Evolutionary conservation across 2,888 invertebrate genomes (phyloP).

Genomic region (Cantharis rufa): DNA sequence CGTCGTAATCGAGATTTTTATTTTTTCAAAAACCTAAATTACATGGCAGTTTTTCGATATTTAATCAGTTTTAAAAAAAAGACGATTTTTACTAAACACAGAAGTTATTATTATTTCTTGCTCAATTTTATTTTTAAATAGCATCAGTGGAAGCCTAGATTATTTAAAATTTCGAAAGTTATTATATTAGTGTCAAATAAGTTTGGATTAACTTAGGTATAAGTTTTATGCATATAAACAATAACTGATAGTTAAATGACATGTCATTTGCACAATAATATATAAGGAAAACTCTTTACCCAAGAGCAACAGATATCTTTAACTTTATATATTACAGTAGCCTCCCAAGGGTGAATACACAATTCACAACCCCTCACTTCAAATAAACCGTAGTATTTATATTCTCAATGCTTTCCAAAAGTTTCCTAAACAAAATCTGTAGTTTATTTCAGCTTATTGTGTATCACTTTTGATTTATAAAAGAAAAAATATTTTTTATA

Average conservation of each 20-base stretch:
- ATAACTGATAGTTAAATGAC: neutral
- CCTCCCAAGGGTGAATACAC: conserved; percentile 31
- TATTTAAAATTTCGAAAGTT: neutral
- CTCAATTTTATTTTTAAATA: too few relatives aligned
- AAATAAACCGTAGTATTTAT: conserved; percentile 35
- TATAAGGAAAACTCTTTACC: conserved; percentile 21
- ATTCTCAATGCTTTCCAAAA: conserved; percentile 31
- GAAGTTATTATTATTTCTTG: too few relatives aligned
- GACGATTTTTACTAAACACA: too few relatives aligned
- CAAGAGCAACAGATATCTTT: conserved; percentile 32
- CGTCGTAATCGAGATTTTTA: neutral
- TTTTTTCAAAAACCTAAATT: neutral
- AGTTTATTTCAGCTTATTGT: conserved; percentile 24
- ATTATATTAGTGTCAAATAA: neutral
- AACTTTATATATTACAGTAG: conserved; percentile 32
- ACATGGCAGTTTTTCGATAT: too few relatives aligned
- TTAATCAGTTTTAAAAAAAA: too few relatives aligned
- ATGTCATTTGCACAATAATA: conserved; percentile 18
- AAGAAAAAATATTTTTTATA: conserved; percentile 5
- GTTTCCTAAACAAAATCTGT: conserved; percentile 31
- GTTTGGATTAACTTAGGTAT: neutral
- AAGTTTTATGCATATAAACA: neutral
- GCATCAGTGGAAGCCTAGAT: neutral
- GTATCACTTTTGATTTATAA: conserved; percentile 14
- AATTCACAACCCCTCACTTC: conserved; percentile 33